Evolutionary conservation across 2,797 vertebrate genomes (phyloP).

Genomic region (Melanogrammus aeglefinus): DNA sequence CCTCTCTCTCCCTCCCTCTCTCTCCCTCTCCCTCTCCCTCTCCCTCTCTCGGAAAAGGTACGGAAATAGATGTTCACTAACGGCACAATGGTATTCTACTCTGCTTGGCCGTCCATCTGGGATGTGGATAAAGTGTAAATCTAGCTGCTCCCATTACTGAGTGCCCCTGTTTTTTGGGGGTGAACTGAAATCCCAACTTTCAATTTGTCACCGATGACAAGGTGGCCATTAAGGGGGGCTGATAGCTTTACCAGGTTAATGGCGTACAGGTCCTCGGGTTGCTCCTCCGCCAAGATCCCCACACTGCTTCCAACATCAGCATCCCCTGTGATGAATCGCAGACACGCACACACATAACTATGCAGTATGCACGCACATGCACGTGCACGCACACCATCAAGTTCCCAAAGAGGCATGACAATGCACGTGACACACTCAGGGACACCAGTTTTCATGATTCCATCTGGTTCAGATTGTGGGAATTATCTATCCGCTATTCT

Average conservation of each 20-base stretch:
- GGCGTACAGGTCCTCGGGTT: conserved; percentile 29
- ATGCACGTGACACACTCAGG: conserved; percentile 19
- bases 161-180: conserved; percentile 7
- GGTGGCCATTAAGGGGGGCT: conserved; percentile 31
- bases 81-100: conserved; percentile 19
- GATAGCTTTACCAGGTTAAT: conserved; percentile 56
- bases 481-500: conserved; percentile 25
- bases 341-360: conserved; percentile 20
- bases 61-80: background rate
- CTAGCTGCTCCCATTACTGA: conserved; percentile 17
- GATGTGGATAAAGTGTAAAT: conserved; percentile 25
- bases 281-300: conserved; percentile 15
- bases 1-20: background rate
- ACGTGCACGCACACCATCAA: conserved; percentile 8
- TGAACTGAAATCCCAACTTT: conserved; percentile 22
- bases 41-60: conserved; percentile 4
- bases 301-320: conserved; percentile 14
- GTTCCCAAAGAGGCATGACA: conserved; percentile 10
- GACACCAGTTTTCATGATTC: conserved; percentile 41
- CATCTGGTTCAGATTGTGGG: conserved; percentile 40
- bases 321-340: conserved; percentile 26
- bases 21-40: no score
- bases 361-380: conserved; percentile 4
- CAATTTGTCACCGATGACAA: conserved; percentile 40
- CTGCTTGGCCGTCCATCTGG: conserved; percentile 25